Conservation (phyloP, 1,140 invertebrate species). For the Papilio glaucus region DNA sequence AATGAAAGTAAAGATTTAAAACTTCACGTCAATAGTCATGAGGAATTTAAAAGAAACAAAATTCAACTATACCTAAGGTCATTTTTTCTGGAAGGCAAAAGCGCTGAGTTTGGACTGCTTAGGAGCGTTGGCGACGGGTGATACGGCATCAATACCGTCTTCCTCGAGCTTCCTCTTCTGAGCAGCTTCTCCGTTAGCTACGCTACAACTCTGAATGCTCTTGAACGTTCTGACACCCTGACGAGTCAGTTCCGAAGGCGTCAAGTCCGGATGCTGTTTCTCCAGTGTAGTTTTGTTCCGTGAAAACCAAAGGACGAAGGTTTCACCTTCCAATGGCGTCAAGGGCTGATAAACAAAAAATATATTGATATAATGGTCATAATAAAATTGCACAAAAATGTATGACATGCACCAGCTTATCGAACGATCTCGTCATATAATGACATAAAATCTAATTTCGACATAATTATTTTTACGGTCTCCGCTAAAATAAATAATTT, state of each 20-base stretch:
- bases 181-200: slow-evolving; percentile 46
- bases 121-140: slow-evolving; percentile 55
- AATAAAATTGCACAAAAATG: too few relatives aligned
- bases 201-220: slow-evolving; percentile 59
- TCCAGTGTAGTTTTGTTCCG: slow-evolving; percentile 83
- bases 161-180: slow-evolving; percentile 75
- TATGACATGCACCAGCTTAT: too few relatives aligned
- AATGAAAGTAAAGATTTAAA: too few relatives aligned
- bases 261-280: slow-evolving; percentile 83
- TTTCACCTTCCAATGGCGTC: slow-evolving; percentile 66
- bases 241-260: slow-evolving; percentile 82
- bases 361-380: not conserved
- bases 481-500: too few relatives aligned
- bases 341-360: slow-evolving; percentile 57
- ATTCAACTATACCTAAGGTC: slow-evolving; percentile 36
- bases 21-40: too few relatives aligned
- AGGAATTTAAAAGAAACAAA: too few relatives aligned
- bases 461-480: too few relatives aligned
- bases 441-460: too few relatives aligned
- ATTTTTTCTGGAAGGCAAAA: slow-evolving; percentile 78
- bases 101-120: slow-evolving; percentile 82
- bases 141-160: slow-evolving; percentile 46
- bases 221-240: slow-evolving; percentile 83
- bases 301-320: slow-evolving; percentile 85
- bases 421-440: too few relatives aligned